Base-by-base conservation (phyloP, 2,888 invertebrate genomes). In the Monochamus alternatus region DNA sequence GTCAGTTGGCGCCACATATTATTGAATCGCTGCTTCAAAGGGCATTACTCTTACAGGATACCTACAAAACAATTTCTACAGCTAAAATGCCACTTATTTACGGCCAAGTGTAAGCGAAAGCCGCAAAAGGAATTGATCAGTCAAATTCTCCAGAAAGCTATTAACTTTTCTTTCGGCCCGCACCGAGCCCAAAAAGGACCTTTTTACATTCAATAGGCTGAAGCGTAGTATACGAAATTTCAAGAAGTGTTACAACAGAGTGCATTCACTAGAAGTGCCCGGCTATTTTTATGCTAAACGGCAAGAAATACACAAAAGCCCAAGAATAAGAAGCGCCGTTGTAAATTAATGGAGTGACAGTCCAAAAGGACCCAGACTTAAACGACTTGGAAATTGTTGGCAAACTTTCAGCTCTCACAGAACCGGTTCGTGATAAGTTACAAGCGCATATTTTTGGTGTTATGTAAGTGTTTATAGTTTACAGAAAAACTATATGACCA, bases 291-390 rank as follows among this genome's bases (percentile, higher is more conserved):
- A 75, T 76, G 63, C 63, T 76, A 76, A 76, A 76, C 65, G 73
- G 59, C 64, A 32, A 76, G 70, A 69, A 69, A 69, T 38, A 65
- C 66, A 76, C 76, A 76, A 76, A 73, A 60, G 73, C 31, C 59
- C 44, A 9, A 64, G 69, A 77, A 73, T 74, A 72, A 62, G 72
- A 77, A 74, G 77, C 77, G 77, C 77, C 77, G 74, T 67, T 74
- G 77, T 77, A 77, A 77, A 77, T 74, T 67, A 72, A 30, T 55
- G 55, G 68, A 71, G 59, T 74, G 77, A 77, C 74, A 72, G 73
- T 70, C 73, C 8, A 73, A 73, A 75, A 63, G 58, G 59, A 69
- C 55, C 59, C 59, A 60, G 32, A 51, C 62, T 70, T 70, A 70
- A 67, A 47, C 38, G 59, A 75, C 64, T 70, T 44, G 75, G 66